Percentiles rank a stretch among this genome's conserved stretches.
Evolutionary conservation across 30 jellyfish, hydroid and myxozoan species (phyloP).

Genomic region (Mastigias papua): DNA sequence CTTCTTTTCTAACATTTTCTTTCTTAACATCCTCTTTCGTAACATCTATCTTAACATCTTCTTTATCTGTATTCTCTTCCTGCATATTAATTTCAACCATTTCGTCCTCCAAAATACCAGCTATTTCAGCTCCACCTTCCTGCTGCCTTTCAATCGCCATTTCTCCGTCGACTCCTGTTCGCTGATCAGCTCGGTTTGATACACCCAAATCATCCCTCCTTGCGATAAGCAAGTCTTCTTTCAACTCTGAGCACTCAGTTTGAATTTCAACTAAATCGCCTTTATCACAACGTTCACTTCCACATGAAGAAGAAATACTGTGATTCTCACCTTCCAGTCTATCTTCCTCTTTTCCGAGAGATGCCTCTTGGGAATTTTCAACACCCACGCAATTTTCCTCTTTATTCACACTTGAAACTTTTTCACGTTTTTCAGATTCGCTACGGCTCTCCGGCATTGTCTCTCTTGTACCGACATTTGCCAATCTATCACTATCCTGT

Average conservation of each 20-base stretch:
- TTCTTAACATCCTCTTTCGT: too few species aligned
- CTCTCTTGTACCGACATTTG: too few species aligned
- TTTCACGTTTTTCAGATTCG: too few species aligned
- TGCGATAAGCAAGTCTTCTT: neutral
- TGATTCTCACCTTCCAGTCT: neutral
- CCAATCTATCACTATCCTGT: neutral
- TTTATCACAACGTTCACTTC: neutral
- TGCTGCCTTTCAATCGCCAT: neutral
- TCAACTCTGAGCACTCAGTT: too few species aligned
- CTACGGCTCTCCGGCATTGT: too few species aligned
- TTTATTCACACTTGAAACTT: too few species aligned
- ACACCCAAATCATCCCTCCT: neutral
- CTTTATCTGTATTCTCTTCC: neutral
- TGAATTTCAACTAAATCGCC: neutral
- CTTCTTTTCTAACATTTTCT: conserved; percentile 1
- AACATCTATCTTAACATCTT: neutral
- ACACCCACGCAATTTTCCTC: too few species aligned
- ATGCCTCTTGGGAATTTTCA: too few species aligned
- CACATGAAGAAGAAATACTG: neutral
- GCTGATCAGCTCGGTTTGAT: neutral
- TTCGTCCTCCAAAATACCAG: too few species aligned
- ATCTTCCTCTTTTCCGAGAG: neutral
- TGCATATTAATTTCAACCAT: neutral
- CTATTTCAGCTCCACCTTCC: neutral
- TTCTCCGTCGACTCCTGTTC: neutral